A percentile compares a stretch with the other conserved stretches of the same genome.
These are phyloP conservation scores for Fopius arisanus DNA, from an alignment of 1,140 invertebrate species.

Conservation along the genomic window DNA sequence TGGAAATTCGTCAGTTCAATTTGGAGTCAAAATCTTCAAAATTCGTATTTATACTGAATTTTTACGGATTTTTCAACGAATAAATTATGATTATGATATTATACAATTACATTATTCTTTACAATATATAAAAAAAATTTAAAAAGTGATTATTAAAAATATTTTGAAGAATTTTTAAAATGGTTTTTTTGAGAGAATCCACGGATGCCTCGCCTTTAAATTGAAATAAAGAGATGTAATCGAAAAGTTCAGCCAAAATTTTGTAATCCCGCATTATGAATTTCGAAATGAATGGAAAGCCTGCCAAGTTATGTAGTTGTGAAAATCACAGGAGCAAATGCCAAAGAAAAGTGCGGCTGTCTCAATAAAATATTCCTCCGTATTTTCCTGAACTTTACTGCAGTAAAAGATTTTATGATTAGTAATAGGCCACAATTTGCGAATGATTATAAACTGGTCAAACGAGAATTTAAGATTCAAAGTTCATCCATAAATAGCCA, in stretches of 20 bases:
- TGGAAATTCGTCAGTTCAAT: too few species aligned
- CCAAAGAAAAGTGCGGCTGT: background rate
- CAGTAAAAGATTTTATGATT: background rate
- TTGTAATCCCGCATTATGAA: background rate
- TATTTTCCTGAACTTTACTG: background rate
- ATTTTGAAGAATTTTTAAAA: too few species aligned
- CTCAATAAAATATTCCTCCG: background rate
- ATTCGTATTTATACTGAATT: too few species aligned
- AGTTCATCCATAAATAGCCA: background rate
- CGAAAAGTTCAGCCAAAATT: background rate
- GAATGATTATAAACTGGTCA: background rate
- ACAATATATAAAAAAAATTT: too few species aligned
- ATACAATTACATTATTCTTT: too few species aligned
- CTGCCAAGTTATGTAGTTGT: background rate
- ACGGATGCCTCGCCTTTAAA: too few species aligned
- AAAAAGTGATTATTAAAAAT: too few species aligned
- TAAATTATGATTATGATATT: too few species aligned
- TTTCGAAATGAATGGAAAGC: conserved; percentile 1
- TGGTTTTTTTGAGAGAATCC: too few species aligned
- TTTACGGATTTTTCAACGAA: too few species aligned
- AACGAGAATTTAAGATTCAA: background rate
- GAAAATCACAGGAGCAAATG: background rate
- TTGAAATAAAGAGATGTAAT: too few species aligned
- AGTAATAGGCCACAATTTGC: background rate
- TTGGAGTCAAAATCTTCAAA: too few species aligned